phyloP scores from a whole-genome alignment of 2,113 vertebrate species.

The Oceanites oceanicus region DNA sequence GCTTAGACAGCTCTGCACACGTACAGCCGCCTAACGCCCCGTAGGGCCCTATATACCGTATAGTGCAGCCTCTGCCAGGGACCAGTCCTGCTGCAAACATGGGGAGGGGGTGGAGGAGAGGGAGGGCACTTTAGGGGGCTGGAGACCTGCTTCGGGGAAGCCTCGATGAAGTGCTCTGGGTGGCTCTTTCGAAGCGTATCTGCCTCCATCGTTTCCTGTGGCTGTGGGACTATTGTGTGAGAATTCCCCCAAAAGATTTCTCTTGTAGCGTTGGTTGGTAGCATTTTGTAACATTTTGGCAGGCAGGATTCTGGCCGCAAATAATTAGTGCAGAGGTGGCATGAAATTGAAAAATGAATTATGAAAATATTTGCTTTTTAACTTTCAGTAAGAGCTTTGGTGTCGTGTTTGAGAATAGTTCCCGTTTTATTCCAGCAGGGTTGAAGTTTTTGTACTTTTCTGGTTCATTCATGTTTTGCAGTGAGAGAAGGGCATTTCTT shows the following conservation, averaged over 20 bases:
- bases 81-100: fast-evolving
- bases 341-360: slow-evolving; percentile 45
- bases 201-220: background rate
- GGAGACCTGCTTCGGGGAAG: background rate
- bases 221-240: background rate
- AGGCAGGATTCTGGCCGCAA: background rate
- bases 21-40: background rate
- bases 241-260: background rate
- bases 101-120: background rate
- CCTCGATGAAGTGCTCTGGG: fast-evolving
- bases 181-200: fast-evolving
- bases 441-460: background rate
- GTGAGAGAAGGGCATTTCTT: background rate
- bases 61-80: fast-evolving
- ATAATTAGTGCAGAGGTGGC: slow-evolving; percentile 28
- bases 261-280: background rate
- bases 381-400: background rate
- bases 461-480: background rate
- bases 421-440: background rate
- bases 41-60: fast-evolving
- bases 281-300: background rate
- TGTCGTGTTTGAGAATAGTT: background rate
- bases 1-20: background rate
- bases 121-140: background rate
- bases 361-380: slow-evolving; percentile 46